Evolutionary conservation across 2,113 vertebrate species (phyloP).

Genomic region (Lathamus discolor): DNA sequence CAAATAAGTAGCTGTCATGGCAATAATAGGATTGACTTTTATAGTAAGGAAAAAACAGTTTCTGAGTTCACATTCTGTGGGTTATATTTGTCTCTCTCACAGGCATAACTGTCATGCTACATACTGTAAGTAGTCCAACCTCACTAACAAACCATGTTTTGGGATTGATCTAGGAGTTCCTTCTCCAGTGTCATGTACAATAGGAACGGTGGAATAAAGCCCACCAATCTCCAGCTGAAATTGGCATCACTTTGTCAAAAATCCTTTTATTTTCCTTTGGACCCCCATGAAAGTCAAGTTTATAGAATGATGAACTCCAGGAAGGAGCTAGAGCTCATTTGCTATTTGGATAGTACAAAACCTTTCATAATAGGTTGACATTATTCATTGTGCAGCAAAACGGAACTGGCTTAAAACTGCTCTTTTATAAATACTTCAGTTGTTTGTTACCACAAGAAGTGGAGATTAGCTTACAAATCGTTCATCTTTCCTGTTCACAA

Average conservation of each 20-base stretch:
- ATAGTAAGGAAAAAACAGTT: neutral
- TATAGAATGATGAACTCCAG: slow-evolving; percentile 35
- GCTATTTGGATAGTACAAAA: slow-evolving; percentile 16
- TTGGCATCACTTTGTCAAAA: neutral
- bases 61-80: neutral
- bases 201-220: neutral
- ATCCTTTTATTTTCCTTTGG: slow-evolving; percentile 20
- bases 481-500: neutral
- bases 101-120: neutral
- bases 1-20: neutral
- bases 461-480: neutral
- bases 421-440: neutral
- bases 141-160: neutral
- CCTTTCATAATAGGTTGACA: slow-evolving; percentile 6
- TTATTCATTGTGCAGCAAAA: neutral
- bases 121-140: neutral
- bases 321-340: slow-evolving; percentile 39
- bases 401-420: neutral
- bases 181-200: neutral
- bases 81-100: neutral
- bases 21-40: neutral
- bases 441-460: slow-evolving; percentile 7
- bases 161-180: neutral
- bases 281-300: slow-evolving; percentile 28
- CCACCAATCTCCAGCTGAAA: neutral